These are phyloP conservation scores for Mycteria americana DNA, from an alignment of 2,797 vertebrate genomes.

Conservation along the genomic window DNA sequence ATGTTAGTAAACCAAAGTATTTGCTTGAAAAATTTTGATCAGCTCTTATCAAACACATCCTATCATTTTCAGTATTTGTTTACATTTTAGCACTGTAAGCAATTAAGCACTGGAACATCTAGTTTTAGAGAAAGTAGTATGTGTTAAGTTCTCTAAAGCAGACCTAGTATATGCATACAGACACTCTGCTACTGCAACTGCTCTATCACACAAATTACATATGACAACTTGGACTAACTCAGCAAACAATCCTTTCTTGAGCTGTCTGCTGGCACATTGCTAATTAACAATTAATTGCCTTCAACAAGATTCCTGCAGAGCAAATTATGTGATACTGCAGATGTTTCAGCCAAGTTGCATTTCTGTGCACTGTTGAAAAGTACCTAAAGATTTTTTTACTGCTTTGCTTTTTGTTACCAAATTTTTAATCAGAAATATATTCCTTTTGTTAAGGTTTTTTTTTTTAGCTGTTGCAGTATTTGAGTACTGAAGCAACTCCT, in stretches of 20 bases:
- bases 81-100: background rate
- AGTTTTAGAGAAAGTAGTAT: background rate
- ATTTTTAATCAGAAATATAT: background rate
- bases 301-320: slow-evolving; percentile 14
- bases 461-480: background rate
- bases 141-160: background rate
- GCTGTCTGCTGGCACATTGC: background rate
- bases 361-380: background rate
- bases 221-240: background rate
- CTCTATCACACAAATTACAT: background rate
- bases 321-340: slow-evolving; percentile 7
- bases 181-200: background rate
- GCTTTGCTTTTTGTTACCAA: background rate
- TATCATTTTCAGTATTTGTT: background rate
- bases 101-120: background rate
- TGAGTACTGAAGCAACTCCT: background rate
- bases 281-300: slow-evolving; percentile 63
- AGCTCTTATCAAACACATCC: background rate
- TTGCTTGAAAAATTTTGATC: background rate
- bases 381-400: background rate
- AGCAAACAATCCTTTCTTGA: slow-evolving; percentile 3
- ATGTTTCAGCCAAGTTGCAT: background rate
- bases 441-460: background rate
- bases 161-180: background rate
- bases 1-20: background rate